Evolutionary conservation across 2,113 vertebrate genomes (phyloP).

Genomic region (Silurus meridionalis): DNA sequence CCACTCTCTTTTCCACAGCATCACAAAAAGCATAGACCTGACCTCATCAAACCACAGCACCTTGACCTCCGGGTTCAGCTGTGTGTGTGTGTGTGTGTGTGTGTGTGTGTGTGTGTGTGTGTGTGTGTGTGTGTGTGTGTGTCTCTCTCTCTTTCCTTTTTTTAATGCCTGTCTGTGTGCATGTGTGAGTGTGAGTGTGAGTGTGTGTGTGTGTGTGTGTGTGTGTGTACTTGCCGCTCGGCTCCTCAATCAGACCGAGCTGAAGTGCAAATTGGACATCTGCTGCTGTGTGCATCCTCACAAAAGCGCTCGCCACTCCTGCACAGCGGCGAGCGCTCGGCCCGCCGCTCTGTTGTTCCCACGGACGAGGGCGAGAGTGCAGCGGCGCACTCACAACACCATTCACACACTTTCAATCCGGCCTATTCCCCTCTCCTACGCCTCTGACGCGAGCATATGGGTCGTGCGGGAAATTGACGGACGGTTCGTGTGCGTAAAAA

Average conservation of each 20-base stretch:
- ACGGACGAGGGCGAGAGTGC: constrained; percentile 51
- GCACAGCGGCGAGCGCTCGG: constrained; percentile 26
- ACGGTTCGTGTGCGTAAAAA: neutral
- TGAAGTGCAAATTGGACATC: constrained; percentile 83
- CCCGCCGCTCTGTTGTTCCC: constrained; percentile 35
- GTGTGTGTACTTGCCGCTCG: constrained; percentile 55
- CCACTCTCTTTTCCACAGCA: neutral
- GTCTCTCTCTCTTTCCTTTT: neutral
- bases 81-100: constrained; percentile 1
- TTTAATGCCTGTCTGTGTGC: neutral
- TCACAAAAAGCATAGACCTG: neutral
- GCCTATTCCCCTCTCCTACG: constrained; percentile 20
- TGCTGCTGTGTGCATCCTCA: constrained; percentile 64
- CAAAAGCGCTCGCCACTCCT: constrained; percentile 53
- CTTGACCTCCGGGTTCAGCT: constrained; percentile 31
- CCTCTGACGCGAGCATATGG: constrained; percentile 22
- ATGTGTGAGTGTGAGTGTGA: neutral
- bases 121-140: neutral
- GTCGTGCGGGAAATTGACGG: constrained; percentile 32
- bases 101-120: neutral
- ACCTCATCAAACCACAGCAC: constrained; percentile 31
- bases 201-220: constrained; percentile 18
- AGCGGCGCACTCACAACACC: constrained; percentile 35
- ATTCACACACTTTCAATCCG: constrained; percentile 37
- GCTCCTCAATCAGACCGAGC: constrained; percentile 72